Evolutionary conservation across 2,888 invertebrate genomes (phyloP).

Genomic region (Xestobium rufovillosum): DNA sequence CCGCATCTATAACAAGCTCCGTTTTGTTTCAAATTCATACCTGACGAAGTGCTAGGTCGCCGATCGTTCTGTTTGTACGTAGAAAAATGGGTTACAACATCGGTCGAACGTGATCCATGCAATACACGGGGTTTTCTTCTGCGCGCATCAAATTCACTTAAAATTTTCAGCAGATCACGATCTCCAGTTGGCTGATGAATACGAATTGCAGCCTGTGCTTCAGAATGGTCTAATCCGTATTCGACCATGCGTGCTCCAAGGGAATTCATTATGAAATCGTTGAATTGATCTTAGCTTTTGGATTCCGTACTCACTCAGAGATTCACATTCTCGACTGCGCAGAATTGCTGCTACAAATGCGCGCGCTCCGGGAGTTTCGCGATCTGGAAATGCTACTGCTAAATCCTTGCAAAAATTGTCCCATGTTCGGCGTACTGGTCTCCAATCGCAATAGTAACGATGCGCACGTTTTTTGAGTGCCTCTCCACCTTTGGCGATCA

Average conservation of each 20-base stretch:
- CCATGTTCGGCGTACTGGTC: slow-evolving; percentile 1
- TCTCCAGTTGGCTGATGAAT: slow-evolving; percentile 16
- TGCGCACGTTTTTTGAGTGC: slow-evolving; percentile 1
- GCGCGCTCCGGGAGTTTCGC: slow-evolving; percentile 12
- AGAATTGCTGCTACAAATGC: slow-evolving; percentile 10
- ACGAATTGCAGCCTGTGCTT: slow-evolving; percentile 13
- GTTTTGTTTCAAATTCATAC: too few relatives aligned
- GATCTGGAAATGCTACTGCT: slow-evolving; percentile 2
- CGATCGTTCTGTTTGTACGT: too few relatives aligned
- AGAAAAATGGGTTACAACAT: too few relatives aligned
- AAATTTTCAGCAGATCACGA: slow-evolving; percentile 18
- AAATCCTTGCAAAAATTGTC: slow-evolving; percentile 2
- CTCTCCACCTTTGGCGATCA: slow-evolving; percentile 14
- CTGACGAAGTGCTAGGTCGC: too few relatives aligned
- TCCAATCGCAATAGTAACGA: slow-evolving; percentile 1
- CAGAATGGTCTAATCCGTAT: slow-evolving; percentile 15
- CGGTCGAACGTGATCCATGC: too few relatives aligned
- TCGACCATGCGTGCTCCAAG: slow-evolving; percentile 19
- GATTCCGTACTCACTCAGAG: slow-evolving; percentile 17
- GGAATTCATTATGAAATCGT: slow-evolving; percentile 12
- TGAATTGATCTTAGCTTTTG: slow-evolving; percentile 14
- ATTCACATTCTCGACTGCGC: slow-evolving; percentile 17
- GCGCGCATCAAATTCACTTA: slow-evolving; percentile 19
- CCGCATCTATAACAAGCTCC: too few relatives aligned
- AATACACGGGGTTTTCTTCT: too few relatives aligned